Evolutionary conservation across 1,140 invertebrate genomes (phyloP).

Genomic region (Galleria mellonella): DNA sequence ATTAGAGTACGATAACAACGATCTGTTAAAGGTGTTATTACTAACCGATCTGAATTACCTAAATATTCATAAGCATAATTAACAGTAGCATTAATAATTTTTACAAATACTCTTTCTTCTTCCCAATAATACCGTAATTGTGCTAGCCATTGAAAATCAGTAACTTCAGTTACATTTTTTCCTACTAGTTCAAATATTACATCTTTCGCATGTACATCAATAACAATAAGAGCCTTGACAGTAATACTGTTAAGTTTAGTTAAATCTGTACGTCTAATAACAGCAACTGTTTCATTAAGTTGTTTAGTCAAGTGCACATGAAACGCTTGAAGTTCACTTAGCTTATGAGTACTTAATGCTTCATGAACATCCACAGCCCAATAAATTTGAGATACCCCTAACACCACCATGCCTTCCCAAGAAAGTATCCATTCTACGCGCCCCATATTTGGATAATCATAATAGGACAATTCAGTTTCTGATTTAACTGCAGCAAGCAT

Average conservation of each 20-base stretch:
- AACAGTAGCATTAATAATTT: conserved; percentile 91
- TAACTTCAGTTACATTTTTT: conserved; percentile 81
- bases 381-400: conserved; percentile 91
- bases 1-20: conserved; percentile 91
- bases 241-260: conserved; percentile 83
- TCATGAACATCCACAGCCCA: conserved; percentile 90
- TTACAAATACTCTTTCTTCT: conserved; percentile 83
- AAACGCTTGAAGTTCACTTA: conserved; percentile 74
- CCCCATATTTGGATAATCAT: conserved; percentile 79
- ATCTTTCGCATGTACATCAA: conserved; percentile 94
- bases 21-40: conserved; percentile 90
- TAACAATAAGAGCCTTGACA: conserved; percentile 89
- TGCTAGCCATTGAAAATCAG: conserved; percentile 93
- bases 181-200: conserved; percentile 85
- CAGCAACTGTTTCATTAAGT: conserved; percentile 78
- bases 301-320: conserved; percentile 73
- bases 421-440: conserved; percentile 85
- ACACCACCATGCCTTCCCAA: conserved; percentile 93
- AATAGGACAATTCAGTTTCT: conserved; percentile 82
- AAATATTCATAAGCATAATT: conserved; percentile 95
- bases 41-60: conserved; percentile 86
- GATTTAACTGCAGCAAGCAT: conserved; percentile 86
- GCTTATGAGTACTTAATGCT: conserved; percentile 76
- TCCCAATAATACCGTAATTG: conserved; percentile 95
- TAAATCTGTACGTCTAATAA: conserved; percentile 76